Evolutionary conservation across 2,113 vertebrate genomes (phyloP).

Genomic region (Equus przewalskii): DNA sequence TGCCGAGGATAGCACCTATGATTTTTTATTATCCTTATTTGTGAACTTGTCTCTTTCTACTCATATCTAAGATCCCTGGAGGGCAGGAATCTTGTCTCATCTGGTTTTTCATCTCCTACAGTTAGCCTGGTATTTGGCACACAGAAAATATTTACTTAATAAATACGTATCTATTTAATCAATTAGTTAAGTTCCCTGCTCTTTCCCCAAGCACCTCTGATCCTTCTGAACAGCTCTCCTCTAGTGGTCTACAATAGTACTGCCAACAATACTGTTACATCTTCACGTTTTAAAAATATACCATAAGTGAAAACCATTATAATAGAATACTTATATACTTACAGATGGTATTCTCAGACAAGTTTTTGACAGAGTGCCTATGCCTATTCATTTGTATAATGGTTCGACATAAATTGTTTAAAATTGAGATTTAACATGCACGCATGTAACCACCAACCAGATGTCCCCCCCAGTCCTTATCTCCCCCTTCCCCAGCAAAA

Average conservation of each 20-base stretch:
- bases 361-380: not conserved
- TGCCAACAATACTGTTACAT: not conserved
- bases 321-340: not conserved
- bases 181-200: not conserved
- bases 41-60: not conserved
- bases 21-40: not conserved
- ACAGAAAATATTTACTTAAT: not conserved
- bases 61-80: not conserved
- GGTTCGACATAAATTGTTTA: not conserved
- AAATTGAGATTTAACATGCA: not conserved
- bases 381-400: not conserved
- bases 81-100: not conserved
- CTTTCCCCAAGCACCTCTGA: not conserved
- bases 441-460: not conserved
- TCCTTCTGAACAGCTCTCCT: not conserved
- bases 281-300: not conserved
- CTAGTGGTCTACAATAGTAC: not conserved
- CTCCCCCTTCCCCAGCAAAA: not conserved
- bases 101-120: not conserved
- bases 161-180: not conserved
- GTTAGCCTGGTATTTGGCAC: not conserved
- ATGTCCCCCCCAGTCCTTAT: not conserved
- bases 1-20: not conserved
- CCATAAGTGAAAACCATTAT: not conserved
- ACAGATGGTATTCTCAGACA: not conserved